Base-by-base conservation (phyloP, 2,113 vertebrate genomes). In the Ictalurus furcatus region DNA sequence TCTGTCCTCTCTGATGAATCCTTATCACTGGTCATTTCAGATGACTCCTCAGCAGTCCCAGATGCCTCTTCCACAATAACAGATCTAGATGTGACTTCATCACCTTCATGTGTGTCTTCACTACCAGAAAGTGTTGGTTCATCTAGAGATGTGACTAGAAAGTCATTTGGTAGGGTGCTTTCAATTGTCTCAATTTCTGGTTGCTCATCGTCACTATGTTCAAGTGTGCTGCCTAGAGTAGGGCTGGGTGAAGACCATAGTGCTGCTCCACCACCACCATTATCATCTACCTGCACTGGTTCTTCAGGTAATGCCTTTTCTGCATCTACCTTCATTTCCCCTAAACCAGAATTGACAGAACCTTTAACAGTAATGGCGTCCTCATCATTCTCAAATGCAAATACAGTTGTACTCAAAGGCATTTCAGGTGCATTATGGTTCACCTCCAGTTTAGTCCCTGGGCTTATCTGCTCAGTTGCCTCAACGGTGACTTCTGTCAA, bases 361-460 rank as follows among this genome's bases (percentile, higher is more conserved):
- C 4, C 25, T 14, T 80, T 73, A 58, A 52, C 30, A 59, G 52
- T 65, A 4, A 30, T 6, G 16, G 59, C 69, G 65, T 63, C 0
- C 30, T 89, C 65, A 19, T 88, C 14, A 87, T 61, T 40, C 65
- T 86, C 61, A 71, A 87, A 56, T 23, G 19, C 63, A 74, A 34
- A 54, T 30, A 40, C 19, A 82, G 40, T 40, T 11, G 48, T 54
- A 56, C 59, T 87, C 81, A 76, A 13, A 37, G 25, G 13, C n/a
- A 52, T 52, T 81, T 69, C 34, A 59, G 79, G 44, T 19, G 37
- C 16, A 58, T 56, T 40, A 52, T 12, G 34, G 37, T 40, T 76
- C 4, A 89, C 21, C 0, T 52, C 30, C 34, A 69, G 37, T 88
- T 78, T 54, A 82, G 30, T 71, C 40, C 71, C 59, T 59, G 61